These are phyloP conservation scores for Saturnia pavonia DNA, from an alignment of 2,888 invertebrate species.

Conservation along the genomic window DNA sequence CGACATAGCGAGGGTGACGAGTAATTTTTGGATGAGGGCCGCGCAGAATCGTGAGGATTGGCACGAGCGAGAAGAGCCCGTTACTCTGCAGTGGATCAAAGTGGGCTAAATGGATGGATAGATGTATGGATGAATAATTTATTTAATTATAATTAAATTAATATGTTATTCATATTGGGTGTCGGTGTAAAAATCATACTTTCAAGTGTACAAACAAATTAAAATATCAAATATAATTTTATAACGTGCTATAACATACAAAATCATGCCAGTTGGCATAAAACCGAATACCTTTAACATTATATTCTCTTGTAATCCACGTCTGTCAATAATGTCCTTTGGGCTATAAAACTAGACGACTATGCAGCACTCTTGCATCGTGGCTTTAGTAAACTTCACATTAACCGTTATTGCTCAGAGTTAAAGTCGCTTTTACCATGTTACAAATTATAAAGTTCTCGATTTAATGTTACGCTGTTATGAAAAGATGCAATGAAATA, in stretches of 20 bases:
- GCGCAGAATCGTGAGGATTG: too few relatives aligned
- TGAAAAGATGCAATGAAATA: background rate
- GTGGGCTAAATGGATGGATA: too few relatives aligned
- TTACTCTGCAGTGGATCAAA: too few relatives aligned
- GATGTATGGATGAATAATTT: too few relatives aligned
- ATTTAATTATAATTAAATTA: too few relatives aligned
- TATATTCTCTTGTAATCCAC: background rate
- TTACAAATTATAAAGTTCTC: background rate
- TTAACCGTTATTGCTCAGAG: background rate
- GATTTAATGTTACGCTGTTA: conserved; percentile 1
- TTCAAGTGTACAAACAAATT: background rate
- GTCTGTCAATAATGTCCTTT: background rate
- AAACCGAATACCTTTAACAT: background rate
- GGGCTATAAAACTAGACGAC: background rate
- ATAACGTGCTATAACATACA: background rate
- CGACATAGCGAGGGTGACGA: too few relatives aligned
- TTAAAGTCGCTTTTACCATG: background rate
- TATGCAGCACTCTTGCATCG: background rate
- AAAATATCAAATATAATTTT: too few relatives aligned
- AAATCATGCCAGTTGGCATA: background rate
- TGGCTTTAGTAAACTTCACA: too few relatives aligned
- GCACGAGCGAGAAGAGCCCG: too few relatives aligned
- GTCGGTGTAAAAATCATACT: too few relatives aligned
- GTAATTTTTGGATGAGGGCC: too few relatives aligned
- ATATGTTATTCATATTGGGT: too few relatives aligned